phyloP scores from a whole-genome alignment of 2,888 invertebrate species.

The Eupithecia abbreviata region DNA sequence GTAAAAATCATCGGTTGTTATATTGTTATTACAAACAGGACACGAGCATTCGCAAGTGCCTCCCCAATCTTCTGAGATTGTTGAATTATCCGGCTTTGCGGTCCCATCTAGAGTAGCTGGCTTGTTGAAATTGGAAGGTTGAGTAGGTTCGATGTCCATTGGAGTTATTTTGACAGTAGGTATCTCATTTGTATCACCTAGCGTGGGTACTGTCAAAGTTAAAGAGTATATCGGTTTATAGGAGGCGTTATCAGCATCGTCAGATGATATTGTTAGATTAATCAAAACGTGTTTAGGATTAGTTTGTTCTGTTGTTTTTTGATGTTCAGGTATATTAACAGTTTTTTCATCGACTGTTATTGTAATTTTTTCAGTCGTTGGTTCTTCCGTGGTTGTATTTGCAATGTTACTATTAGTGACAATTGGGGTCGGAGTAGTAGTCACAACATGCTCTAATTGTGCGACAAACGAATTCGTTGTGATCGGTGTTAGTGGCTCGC shows the following conservation, averaged over 20 bases:
- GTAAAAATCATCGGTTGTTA: slow-evolving; percentile 70
- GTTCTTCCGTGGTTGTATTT: slow-evolving; percentile 47
- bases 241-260: slow-evolving; percentile 74
- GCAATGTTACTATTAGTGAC: slow-evolving; percentile 58
- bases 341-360: slow-evolving; percentile 50
- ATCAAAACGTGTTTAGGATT: slow-evolving; percentile 88
- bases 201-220: slow-evolving; percentile 91
- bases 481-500: slow-evolving; percentile 48
- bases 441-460: slow-evolving; percentile 62
- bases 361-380: slow-evolving; percentile 46
- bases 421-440: slow-evolving; percentile 56
- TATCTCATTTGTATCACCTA: slow-evolving; percentile 77
- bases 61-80: slow-evolving; percentile 73
- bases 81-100: slow-evolving; percentile 55
- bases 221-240: slow-evolving; percentile 89
- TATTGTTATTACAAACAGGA: slow-evolving; percentile 84
- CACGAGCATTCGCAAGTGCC: slow-evolving; percentile 90
- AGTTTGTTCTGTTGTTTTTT: slow-evolving; percentile 65
- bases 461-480: slow-evolving; percentile 57
- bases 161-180: slow-evolving; percentile 84
- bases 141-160: slow-evolving; percentile 71
- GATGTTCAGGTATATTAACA: slow-evolving; percentile 63
- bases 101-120: slow-evolving; percentile 70
- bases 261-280: slow-evolving; percentile 92
- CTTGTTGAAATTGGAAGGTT: slow-evolving; percentile 73